phyloP scores from a whole-genome alignment of 2,888 invertebrate species.

The Meghimatium bilineatum region DNA sequence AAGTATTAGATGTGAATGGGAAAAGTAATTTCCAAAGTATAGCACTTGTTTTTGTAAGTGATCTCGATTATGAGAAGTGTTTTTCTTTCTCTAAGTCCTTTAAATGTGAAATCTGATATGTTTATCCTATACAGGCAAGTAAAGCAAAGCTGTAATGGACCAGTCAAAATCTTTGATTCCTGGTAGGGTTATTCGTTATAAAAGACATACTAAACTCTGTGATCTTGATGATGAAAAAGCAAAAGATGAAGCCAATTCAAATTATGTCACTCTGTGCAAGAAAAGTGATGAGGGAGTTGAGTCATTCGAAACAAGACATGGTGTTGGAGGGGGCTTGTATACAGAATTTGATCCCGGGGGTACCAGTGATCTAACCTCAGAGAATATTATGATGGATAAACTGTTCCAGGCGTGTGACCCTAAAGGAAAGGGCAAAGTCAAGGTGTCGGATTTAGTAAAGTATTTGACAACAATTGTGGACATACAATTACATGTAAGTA shows the following conservation, averaged over 20 bases:
- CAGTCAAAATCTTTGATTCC: background rate
- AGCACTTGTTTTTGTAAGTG: conserved; percentile 14
- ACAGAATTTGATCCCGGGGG: background rate
- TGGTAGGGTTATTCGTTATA: conserved; percentile 3
- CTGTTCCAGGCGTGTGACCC: conserved; percentile 65
- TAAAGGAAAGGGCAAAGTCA: conserved; percentile 56
- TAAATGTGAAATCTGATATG: conserved; percentile 15
- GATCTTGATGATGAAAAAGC: background rate
- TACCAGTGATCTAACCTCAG: conserved; percentile 46
- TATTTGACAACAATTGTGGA: conserved; percentile 56
- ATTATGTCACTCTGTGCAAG: conserved; percentile 2
- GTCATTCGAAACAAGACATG: background rate
- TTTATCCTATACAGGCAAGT: background rate
- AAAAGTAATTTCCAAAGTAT: background rate
- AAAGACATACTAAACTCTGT: background rate
- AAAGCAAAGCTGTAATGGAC: conserved; percentile 5
- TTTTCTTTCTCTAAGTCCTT: background rate
- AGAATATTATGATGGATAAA: conserved; percentile 63
- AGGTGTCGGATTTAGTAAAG: conserved; percentile 60
- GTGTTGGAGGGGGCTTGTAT: background rate
- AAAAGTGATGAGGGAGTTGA: background rate
- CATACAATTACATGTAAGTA: conserved; percentile 48
- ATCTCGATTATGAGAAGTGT: conserved; percentile 8
- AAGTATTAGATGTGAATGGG: background rate
- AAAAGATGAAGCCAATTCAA: background rate